A percentile compares a stretch with the other conserved stretches of the same genome.
Conservation (phyloP, 35 echinoderm and acorn worm genomes). For the Strongylocentrotus purpuratus region DNA sequence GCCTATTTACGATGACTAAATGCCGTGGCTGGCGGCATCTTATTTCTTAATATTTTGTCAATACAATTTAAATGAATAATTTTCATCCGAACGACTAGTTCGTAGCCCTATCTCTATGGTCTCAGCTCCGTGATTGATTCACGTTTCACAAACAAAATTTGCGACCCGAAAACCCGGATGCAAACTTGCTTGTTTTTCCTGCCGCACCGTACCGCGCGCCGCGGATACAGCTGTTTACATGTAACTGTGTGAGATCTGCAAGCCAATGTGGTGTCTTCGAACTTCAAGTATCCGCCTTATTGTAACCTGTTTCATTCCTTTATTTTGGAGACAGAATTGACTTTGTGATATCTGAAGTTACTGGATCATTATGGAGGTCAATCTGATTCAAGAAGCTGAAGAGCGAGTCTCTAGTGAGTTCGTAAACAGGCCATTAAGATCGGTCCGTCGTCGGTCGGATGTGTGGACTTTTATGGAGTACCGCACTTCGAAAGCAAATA, state of each 20-base stretch:
- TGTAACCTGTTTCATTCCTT: neutral
- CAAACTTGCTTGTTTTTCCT: neutral
- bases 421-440: neutral
- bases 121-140: too few species aligned
- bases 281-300: neutral
- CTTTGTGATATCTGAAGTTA: neutral
- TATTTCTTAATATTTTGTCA: too few species aligned
- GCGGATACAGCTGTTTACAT: neutral
- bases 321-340: neutral
- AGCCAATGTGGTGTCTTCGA: neutral
- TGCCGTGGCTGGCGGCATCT: too few species aligned
- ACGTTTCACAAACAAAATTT: too few species aligned
- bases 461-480: slow-evolving; percentile 4
- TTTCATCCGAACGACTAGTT: neutral
- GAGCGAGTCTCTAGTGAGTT: neutral
- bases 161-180: neutral
- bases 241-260: neutral
- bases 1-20: too few species aligned
- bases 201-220: neutral
- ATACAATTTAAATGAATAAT: neutral
- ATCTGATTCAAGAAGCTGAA: slow-evolving; percentile 1
- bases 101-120: neutral
- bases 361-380: neutral
- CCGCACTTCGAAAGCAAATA: neutral
- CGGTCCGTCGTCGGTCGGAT: slow-evolving; percentile 3